phyloP scores from a whole-genome alignment of 1,140 invertebrate genomes.

The Plectrocnemia conspersa region DNA sequence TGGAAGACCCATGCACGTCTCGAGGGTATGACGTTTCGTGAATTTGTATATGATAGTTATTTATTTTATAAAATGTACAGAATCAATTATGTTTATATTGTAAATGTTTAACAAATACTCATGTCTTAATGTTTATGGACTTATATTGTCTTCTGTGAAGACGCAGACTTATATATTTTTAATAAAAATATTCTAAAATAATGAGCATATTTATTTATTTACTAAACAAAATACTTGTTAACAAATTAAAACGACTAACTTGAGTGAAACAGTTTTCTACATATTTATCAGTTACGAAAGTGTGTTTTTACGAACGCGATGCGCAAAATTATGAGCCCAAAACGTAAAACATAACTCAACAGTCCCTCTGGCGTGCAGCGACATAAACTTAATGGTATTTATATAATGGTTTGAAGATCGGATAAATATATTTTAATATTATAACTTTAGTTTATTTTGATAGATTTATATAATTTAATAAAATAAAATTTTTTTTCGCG shows the following conservation, averaged over 20 bases:
- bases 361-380: no score
- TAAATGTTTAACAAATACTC: conserved; percentile 24
- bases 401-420: no score
- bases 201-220: conserved; percentile 44
- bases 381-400: no score
- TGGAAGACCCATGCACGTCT: conserved; percentile 46
- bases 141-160: conserved; percentile 50
- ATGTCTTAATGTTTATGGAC: conserved; percentile 6
- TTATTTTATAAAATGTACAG: neutral
- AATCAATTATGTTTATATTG: conserved; percentile 19
- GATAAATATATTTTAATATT: no score
- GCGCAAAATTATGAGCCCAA: neutral
- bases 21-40: conserved; percentile 40
- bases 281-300: conserved; percentile 35
- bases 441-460: no score
- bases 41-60: neutral
- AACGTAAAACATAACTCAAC: no score
- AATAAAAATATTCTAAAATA: conserved; percentile 45
- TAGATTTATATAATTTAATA: no score
- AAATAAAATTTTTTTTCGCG: no score
- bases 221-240: conserved; percentile 42
- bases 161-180: conserved; percentile 40
- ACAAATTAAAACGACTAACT: no score
- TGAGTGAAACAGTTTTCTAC: no score
- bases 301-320: neutral